These are phyloP conservation scores for Tadarida brasiliensis DNA, from an alignment of 2,797 vertebrate species.

Conservation along the genomic window DNA sequence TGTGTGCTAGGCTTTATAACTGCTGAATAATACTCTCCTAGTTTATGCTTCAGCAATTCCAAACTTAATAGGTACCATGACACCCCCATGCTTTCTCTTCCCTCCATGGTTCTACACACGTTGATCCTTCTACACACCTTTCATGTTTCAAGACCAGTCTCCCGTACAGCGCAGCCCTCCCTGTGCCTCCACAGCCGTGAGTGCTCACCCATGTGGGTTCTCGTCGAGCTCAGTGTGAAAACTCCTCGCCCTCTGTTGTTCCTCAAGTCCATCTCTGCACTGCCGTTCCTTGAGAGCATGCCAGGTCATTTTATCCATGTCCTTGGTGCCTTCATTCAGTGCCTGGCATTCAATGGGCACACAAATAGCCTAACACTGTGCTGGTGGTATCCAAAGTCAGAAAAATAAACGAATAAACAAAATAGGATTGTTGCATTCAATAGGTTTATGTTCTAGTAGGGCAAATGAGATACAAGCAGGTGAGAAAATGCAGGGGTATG, in stretches of 20 bases:
- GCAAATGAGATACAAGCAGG: not conserved
- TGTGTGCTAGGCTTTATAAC: not conserved
- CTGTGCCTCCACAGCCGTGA: not conserved
- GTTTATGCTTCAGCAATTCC: not conserved
- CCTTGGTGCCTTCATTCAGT: not conserved
- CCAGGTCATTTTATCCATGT: not conserved
- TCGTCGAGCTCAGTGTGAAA: not conserved
- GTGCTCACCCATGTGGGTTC: not conserved
- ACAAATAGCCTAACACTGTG: not conserved
- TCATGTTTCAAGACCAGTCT: not conserved
- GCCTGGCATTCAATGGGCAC: not conserved
- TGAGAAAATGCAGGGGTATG: not conserved
- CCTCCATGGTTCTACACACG: not conserved
- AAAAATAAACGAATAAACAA: not conserved
- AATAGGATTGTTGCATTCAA: not conserved
- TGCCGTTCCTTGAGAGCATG: not conserved
- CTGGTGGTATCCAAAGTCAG: not conserved
- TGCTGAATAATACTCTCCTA: not conserved
- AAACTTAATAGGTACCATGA: not conserved
- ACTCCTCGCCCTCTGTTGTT: accelerated
- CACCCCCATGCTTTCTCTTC: not conserved
- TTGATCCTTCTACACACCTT: not conserved
- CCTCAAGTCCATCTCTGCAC: not conserved
- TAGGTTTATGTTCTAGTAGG: not conserved
- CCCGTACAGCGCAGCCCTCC: not conserved